A percentile compares a stretch with the other conserved stretches of the same genome.
Conservation (phyloP, 2,797 vertebrate species). For the Catostomus latipinnis region DNA sequence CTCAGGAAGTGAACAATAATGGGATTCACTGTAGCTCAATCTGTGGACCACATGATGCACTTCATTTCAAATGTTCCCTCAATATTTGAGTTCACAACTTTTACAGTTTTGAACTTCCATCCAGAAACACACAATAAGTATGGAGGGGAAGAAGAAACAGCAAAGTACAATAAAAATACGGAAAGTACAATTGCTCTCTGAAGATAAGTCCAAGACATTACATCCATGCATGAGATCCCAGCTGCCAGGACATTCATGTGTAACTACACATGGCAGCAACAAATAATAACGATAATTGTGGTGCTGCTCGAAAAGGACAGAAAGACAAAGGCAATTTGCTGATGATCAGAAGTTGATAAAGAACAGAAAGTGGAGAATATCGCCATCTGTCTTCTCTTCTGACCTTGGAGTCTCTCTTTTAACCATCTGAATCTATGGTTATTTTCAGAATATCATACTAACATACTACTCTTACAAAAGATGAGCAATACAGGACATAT, state of each 20-base stretch:
- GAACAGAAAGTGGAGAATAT: too few species aligned
- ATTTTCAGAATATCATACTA: too few species aligned
- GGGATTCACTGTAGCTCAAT: slow-evolving; percentile 61
- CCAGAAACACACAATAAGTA: slow-evolving; percentile 70
- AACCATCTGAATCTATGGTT: too few species aligned
- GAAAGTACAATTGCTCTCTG: slow-evolving; percentile 51
- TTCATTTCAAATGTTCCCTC: slow-evolving; percentile 33
- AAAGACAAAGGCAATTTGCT: slow-evolving; percentile 7
- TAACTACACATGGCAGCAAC: slow-evolving; percentile 60
- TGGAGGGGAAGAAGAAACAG: slow-evolving; percentile 60
- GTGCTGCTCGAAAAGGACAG: background rate
- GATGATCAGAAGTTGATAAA: slow-evolving; percentile 57
- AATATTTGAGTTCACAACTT: slow-evolving; percentile 18
- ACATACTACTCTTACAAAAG: too few species aligned
- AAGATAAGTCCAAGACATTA: slow-evolving; percentile 61
- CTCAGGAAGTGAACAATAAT: slow-evolving; percentile 66
- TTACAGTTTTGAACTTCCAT: slow-evolving; percentile 57
- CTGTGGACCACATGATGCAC: slow-evolving; percentile 74
- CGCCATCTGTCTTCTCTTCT: background rate
- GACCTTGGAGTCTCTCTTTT: background rate
- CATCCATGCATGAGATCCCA: slow-evolving; percentile 67
- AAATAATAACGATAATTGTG: slow-evolving; percentile 57
- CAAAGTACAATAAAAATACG: slow-evolving; percentile 63
- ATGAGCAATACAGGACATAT: too few species aligned
- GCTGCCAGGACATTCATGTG: slow-evolving; percentile 65